Conservation (phyloP, 2,888 invertebrate genomes). For the Drosophila acutilabella region DNA sequence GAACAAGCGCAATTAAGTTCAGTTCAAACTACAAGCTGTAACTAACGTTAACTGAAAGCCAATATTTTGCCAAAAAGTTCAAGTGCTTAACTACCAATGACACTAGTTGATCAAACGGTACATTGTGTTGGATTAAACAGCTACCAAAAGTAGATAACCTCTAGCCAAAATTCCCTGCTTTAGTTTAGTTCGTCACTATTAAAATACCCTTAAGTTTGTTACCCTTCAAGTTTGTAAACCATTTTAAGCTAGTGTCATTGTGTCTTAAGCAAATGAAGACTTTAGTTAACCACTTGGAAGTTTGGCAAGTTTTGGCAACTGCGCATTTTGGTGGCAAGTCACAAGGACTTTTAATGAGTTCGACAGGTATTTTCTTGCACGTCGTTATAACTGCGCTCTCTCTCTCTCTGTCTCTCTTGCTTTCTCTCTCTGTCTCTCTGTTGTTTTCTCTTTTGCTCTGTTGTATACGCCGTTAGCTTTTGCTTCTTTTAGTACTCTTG, state of each 20-base stretch:
- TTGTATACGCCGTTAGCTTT: slow-evolving; percentile 12
- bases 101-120: background rate
- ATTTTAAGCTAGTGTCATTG: slow-evolving; percentile 30
- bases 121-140: background rate
- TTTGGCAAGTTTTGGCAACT: slow-evolving; percentile 43
- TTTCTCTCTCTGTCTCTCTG: slow-evolving; percentile 9
- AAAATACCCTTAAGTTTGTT: too few species aligned
- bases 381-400: slow-evolving; percentile 19
- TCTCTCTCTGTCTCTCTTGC: slow-evolving; percentile 5
- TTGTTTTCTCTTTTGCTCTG: slow-evolving; percentile 7
- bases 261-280: background rate
- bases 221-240: background rate
- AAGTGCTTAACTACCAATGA: slow-evolving; percentile 23
- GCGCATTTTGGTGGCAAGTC: slow-evolving; percentile 30
- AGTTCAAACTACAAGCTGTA: slow-evolving; percentile 33
- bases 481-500: slow-evolving; percentile 43
- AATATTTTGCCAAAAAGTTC: slow-evolving; percentile 52
- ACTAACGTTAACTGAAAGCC: slow-evolving; percentile 45
- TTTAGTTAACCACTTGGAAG: slow-evolving; percentile 7
- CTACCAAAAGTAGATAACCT: background rate
- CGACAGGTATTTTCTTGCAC: slow-evolving; percentile 46
- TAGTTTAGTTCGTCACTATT: too few species aligned
- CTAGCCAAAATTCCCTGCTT: too few species aligned
- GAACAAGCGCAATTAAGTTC: slow-evolving; percentile 44
- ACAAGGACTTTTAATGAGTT: slow-evolving; percentile 73